Base-by-base conservation (phyloP, 2,888 invertebrate genomes). In the Caprella mutica region DNA sequence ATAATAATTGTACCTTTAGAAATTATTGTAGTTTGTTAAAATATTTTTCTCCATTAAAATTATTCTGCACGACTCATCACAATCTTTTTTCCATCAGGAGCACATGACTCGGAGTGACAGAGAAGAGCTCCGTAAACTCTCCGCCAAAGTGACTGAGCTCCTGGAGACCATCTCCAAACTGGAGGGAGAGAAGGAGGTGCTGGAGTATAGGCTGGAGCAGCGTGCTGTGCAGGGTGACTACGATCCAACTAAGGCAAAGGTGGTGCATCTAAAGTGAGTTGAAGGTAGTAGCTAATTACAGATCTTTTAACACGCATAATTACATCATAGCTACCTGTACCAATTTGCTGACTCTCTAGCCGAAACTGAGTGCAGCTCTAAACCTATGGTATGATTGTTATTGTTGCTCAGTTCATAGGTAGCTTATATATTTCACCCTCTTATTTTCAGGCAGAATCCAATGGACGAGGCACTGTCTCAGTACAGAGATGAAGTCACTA, bases 141-240 rank as follows among this genome's bases (percentile, higher is more conserved):
- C 72, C 73, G 72, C 70, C 27, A 65, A 70, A 44, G 62, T 69
- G 46, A 68, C 69, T 52, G 69, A 72, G 55, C 68, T 79, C 53
- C 72, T 70, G 56, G 70, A 71, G 26, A 78, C 55, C 21, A 26
- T 61, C 43, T 69, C 69, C 52, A 69, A 72, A 53, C 68, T 79
- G 54, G 72, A 70, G 56, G 70, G 71, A 24, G 78, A 78, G 67
- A 75, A 81, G 55, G 83, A 84, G 68, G 75, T 80, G 56, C 70
- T 85, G 48, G 83, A 84, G 68, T 71, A 79, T 42, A 81, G 85
- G 68, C 69, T 87, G 30, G 85, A 86, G 66, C 77, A 79, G 66
- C 72, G 79, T 24, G 77, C 77, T 19, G 68, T 80, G 59, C 77
- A 72, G 67, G 80, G 79, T 1, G 80, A 79, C 65, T 79, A 78